Percentiles rank a stretch among this genome's conserved stretches.
Conservation (phyloP, 92 coral and sea anemone species). For the Ricordea florida region DNA sequence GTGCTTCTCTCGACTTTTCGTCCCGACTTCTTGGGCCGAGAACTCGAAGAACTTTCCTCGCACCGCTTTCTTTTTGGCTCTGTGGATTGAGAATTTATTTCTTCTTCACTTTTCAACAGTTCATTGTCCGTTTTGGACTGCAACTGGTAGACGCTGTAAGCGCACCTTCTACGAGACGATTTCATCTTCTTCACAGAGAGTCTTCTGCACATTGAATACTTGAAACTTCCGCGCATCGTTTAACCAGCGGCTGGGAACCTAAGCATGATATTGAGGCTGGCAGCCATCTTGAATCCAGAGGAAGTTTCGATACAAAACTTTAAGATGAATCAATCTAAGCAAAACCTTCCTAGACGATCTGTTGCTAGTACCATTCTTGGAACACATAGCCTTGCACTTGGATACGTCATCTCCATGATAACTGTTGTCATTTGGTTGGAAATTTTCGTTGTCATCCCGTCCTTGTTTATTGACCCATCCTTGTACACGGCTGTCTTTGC, state of each 20-base stretch:
- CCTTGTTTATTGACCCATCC: constrained; percentile 35
- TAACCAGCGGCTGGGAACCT: too few relatives aligned
- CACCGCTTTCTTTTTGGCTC: constrained; percentile 28
- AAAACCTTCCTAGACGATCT: neutral
- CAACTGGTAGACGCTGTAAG: constrained; percentile 68
- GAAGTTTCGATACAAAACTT: too few relatives aligned
- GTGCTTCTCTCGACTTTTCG: constrained; percentile 8
- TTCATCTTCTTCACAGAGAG: constrained; percentile 45
- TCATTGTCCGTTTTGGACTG: constrained; percentile 19
- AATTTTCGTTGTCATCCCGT: constrained; percentile 58
- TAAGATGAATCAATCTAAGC: too few relatives aligned
- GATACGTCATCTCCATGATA: constrained; percentile 9
- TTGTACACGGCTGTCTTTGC: constrained; percentile 31
- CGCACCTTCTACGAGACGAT: constrained; percentile 58
- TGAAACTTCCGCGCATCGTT: too few relatives aligned
- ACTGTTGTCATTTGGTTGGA: constrained; percentile 35
- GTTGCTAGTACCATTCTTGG: neutral
- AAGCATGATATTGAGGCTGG: too few relatives aligned
- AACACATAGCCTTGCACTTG: constrained; percentile 8
- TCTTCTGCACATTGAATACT: too few relatives aligned
- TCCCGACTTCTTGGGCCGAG: neutral
- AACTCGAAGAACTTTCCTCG: constrained; percentile 13
- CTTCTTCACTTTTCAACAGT: constrained; percentile 11
- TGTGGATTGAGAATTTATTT: constrained; percentile 20
- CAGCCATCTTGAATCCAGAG: too few relatives aligned